These are phyloP conservation scores for Centruroides vittatus DNA, from an alignment of 1,140 invertebrate species.

Conservation along the genomic window DNA sequence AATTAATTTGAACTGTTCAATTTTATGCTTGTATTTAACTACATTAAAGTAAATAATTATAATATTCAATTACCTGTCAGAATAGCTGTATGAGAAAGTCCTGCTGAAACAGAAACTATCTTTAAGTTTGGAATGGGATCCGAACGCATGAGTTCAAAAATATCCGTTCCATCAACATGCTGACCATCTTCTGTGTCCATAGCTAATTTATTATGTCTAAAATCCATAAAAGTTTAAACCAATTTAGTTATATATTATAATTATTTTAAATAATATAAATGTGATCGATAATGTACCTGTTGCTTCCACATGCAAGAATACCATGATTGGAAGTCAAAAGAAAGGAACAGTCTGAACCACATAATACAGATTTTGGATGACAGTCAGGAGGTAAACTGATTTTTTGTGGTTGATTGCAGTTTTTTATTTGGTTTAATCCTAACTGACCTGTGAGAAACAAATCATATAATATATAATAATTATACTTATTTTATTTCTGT, in stretches of 20 bases:
- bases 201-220: slow-evolving; percentile 30
- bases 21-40: too few species aligned
- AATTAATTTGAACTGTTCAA: too few species aligned
- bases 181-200: slow-evolving; percentile 21
- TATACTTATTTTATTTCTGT: too few species aligned
- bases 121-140: slow-evolving; percentile 19
- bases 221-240: neutral
- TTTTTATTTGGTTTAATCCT: too few species aligned
- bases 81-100: slow-evolving; percentile 29
- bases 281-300: slow-evolving; percentile 23
- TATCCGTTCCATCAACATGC: slow-evolving; percentile 24
- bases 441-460: too few species aligned
- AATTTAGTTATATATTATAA: neutral
- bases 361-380: slow-evolving; percentile 25
- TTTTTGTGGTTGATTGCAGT: slow-evolving; percentile 7
- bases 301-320: slow-evolving; percentile 30
- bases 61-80: slow-evolving; percentile 23
- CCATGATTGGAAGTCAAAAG: slow-evolving; percentile 27
- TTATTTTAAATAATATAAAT: neutral
- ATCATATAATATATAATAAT: too few species aligned
- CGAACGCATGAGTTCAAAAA: slow-evolving; percentile 23
- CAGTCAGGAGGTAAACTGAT: slow-evolving; percentile 23
- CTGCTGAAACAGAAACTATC: slow-evolving; percentile 25
- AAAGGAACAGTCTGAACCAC: slow-evolving; percentile 32
- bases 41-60: neutral